Percentiles rank a stretch among this genome's conserved stretches.
These are phyloP conservation scores for Ochotona princeps DNA, from an alignment of 2,113 vertebrate species.

Conservation along the genomic window DNA sequence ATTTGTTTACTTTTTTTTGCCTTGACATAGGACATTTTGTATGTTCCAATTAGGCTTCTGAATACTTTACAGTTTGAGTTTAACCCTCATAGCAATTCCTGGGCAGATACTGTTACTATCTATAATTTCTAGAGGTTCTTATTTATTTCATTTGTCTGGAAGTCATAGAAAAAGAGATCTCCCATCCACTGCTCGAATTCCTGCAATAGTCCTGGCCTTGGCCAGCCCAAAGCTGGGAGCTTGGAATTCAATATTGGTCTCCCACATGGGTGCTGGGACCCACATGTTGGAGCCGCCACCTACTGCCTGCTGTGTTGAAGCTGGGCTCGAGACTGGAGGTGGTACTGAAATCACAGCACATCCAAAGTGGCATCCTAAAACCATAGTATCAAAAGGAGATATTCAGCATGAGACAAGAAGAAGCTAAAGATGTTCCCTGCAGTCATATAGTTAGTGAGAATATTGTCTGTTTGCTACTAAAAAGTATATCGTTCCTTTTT, in stretches of 20 bases:
- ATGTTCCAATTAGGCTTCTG: not conserved
- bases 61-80: not conserved
- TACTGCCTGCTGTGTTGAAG: too few species aligned
- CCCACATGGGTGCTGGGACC: too few species aligned
- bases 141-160: too few species aligned
- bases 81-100: not conserved
- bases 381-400: not conserved
- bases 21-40: not conserved
- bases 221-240: too few species aligned
- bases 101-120: accelerated
- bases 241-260: too few species aligned
- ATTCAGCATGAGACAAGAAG: not conserved
- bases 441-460: not conserved
- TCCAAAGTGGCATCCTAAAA: too few species aligned
- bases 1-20: not conserved
- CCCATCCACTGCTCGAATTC: too few species aligned
- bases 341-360: too few species aligned
- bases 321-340: too few species aligned
- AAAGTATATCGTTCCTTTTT: not conserved
- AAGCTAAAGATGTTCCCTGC: not conserved
- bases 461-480: not conserved
- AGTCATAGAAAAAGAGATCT: too few species aligned
- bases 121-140: not conserved
- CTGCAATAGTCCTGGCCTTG: too few species aligned
- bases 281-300: too few species aligned